phyloP scores from a whole-genome alignment of 2,888 invertebrate species.

The Clivina fossor region DNA sequence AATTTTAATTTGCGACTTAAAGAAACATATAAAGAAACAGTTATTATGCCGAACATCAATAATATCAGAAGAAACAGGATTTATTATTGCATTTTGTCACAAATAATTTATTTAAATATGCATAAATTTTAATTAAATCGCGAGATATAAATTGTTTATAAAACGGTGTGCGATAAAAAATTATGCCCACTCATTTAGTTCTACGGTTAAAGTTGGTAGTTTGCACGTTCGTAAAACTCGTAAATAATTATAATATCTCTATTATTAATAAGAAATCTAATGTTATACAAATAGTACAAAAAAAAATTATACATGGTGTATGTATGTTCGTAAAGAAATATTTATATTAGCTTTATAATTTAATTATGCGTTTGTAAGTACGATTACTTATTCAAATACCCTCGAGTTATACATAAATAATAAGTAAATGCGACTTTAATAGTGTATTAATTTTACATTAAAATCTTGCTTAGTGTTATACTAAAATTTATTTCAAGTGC shows the following conservation, averaged over 20 bases:
- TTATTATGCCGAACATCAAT: too few relatives aligned
- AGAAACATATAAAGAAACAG: too few relatives aligned
- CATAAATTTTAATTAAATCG: background rate
- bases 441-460: conserved; percentile 31
- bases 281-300: background rate
- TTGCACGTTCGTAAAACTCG: background rate
- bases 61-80: too few relatives aligned
- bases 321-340: conserved; percentile 11
- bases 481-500: conserved; percentile 7
- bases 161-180: background rate
- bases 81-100: conserved; percentile 6
- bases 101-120: background rate
- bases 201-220: background rate
- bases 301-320: conserved; percentile 12
- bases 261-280: conserved; percentile 22
- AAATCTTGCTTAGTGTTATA: conserved; percentile 24
- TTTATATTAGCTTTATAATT: conserved; percentile 28
- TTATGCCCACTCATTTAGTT: background rate
- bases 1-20: too few relatives aligned
- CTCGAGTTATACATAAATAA: conserved; percentile 28
- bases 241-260: conserved; percentile 32
- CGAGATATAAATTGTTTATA: background rate
- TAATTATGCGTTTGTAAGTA: conserved; percentile 27
- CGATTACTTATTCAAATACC: conserved; percentile 31
- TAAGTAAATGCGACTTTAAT: conserved; percentile 26